Evolutionary conservation across 2,797 vertebrate species (phyloP), one percentile per base, ranked within the genome.

Genomic region (Atherinosoma microstoma): DNA sequence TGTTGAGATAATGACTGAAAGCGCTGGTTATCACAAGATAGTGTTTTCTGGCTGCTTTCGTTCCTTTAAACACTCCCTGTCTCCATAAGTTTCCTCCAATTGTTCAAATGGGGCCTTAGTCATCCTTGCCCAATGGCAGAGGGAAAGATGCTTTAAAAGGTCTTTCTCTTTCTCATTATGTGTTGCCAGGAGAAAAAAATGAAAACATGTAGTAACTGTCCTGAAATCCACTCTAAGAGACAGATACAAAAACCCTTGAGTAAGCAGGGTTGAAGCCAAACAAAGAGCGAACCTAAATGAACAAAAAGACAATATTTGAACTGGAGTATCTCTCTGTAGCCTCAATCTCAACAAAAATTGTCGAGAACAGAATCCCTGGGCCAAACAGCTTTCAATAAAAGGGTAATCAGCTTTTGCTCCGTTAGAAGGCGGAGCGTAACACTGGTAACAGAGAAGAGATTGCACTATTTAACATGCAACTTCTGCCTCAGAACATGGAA

Each of bases 11-110:
- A 87, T 88, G 78, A 88, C 84, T 87, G 80, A 81, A 87, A 90
- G 89, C 86, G 53, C 69, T 74, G 84, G 85, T 90, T 91, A 93
- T 94, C 91, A 92, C 73, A 81, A 91, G 90, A 93, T 90, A 93
- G 90, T 83, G 86, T 89, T 94, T 93, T 91, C 82, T 88, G 88
- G 71, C 88, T 85, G 88, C 86, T 90, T 90, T 92, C 90, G 86
- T 91, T 91, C 91, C 83, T 89, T 93, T 86, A 90, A 92, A 93
- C 81, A 86, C 90, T 93, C 91, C 89, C 92, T 79, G 85, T 93
- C 91, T 94, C 91, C 90, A 88, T 83, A 90, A 91, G 89, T 91
- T 95, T 95, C 94, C 94, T 94, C 85, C 93, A 88, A 95, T 95
- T 95, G 94, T 95, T 95, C 91, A 80, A 91, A 86, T 78, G 87